Evolutionary conservation across 2,797 vertebrate species (phyloP), one percentile per base, ranked within the genome.

Genomic region (Gymnopithys bicolor): DNA sequence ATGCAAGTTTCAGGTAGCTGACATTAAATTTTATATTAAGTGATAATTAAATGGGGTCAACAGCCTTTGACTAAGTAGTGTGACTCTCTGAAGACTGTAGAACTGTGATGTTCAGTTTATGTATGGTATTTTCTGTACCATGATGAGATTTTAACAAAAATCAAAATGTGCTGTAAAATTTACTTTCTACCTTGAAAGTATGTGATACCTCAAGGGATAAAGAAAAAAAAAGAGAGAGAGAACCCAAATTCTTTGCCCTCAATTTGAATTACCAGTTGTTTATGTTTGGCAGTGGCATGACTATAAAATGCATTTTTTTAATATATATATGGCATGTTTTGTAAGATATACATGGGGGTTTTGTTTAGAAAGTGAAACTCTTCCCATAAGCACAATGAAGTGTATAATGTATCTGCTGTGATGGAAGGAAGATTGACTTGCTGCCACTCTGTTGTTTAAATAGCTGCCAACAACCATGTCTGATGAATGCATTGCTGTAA

Each of bases 401-500:
- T 77, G 52, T 66, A 21, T 81, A 19, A 28, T 49, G 51, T 73
- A 14, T 28, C 56, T 86, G 64, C 60, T 19, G 24, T 66, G 60
- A 76, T 69, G 52, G 74, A 62, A 89, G n/a, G 53, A 89, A 84
- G 81, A 91, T 58, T 77, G 78, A 84, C 82, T 93, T 58, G 59
- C 59, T 90, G 63, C 49, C 59, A 83, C 45, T 33, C 11, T 39
- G 63, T 84, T 92, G 80, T 84, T 93, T 80, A 86, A 89, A 83
- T 58, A 89, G 77, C 55, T 94, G 81, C 37, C 84, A 87, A 60
- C 59, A 77, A 23, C 51, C 60, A n/a, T 68, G 41, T 83, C 66
- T 89, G 90, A 80, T 80, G 48, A 90, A 81, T 92, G 28, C 62
- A 30, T 41, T 84, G 37, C 69, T 94, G 46, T 56, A 90, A 80